Evolutionary conservation across 2,888 invertebrate genomes (phyloP), one percentile per base, ranked within the genome.

Genomic region (Pseudoips prasinana): DNA sequence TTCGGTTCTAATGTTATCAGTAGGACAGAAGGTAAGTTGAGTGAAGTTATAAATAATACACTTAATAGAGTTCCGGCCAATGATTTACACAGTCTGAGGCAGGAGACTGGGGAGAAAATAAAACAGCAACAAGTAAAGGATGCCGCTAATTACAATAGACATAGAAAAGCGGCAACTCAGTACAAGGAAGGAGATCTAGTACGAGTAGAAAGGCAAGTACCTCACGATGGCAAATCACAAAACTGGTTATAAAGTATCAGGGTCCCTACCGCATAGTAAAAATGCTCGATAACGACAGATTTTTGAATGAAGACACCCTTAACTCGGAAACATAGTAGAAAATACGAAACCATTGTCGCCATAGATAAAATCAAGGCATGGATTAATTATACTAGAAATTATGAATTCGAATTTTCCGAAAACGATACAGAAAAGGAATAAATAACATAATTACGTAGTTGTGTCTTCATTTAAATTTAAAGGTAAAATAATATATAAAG

Each of bases 181-280:
- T n/a, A n/a, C n/a, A n/a, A n/a, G n/a, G n/a, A n/a, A n/a, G n/a
- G n/a, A n/a, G n/a, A n/a, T n/a, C n/a, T n/a, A n/a, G n/a, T n/a
- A n/a, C n/a, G n/a, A n/a, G n/a, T n/a, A n/a, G n/a, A n/a, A n/a
- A n/a, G n/a, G n/a, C n/a, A n/a, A n/a, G n/a, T 5, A 14, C 14
- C 5, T 29, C 24, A 28, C 8, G 36, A 27, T 14, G 33, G 26
- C 4, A 22, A 27, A 17, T 33, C 29, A 1, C 22, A 29, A 23
- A 39, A 27, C n/a, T 39, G 1, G 23, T 8, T 1, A 2, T 8
- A 0, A 33, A 24, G 8, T 39, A 3, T 14, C 29, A 29, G 7
- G 38, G 38, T 1, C 33, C 32, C 0, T 38, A 33, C 11, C 25
- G 29, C 1, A 6, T 33, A 8, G 7, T 23, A 1, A 29, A 23